Conservation (phyloP, 2,113 vertebrate genomes). For the Zosterops borbonicus region DNA sequence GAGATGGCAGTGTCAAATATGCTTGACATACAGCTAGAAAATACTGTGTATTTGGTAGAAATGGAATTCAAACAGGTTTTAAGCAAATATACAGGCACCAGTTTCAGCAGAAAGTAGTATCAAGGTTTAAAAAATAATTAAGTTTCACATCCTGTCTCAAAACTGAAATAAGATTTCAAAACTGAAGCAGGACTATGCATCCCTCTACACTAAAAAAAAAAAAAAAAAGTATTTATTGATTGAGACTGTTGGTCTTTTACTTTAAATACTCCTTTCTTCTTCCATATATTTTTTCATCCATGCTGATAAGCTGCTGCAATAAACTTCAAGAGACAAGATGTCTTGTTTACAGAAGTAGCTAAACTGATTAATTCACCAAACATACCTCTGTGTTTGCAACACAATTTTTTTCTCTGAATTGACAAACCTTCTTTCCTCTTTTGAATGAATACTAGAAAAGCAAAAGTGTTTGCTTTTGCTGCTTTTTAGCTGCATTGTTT, state of each 20-base stretch:
- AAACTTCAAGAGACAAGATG: neutral
- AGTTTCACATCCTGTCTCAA: neutral
- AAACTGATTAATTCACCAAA: neutral
- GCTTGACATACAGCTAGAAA: neutral
- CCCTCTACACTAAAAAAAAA: neutral
- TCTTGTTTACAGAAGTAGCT: neutral
- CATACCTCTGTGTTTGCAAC: neutral
- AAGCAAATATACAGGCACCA: neutral
- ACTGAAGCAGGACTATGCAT: neutral
- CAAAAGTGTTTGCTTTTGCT: neutral
- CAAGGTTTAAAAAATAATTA: neutral
- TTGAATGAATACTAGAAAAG: neutral
- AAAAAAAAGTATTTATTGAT: neutral
- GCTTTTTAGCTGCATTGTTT: neutral
- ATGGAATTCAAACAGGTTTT: neutral
- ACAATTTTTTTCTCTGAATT: neutral
- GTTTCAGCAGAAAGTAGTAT: neutral
- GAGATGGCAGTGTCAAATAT: neutral
- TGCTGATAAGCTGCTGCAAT: neutral
- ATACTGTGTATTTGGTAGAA: neutral
- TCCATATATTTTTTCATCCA: neutral
- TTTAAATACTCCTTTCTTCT: neutral
- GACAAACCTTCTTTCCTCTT: neutral
- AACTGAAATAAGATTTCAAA: neutral
- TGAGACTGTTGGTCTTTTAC: neutral